Evolutionary conservation across 1,140 invertebrate species (phyloP).

Genomic region (Drosophila chauvacae): DNA sequence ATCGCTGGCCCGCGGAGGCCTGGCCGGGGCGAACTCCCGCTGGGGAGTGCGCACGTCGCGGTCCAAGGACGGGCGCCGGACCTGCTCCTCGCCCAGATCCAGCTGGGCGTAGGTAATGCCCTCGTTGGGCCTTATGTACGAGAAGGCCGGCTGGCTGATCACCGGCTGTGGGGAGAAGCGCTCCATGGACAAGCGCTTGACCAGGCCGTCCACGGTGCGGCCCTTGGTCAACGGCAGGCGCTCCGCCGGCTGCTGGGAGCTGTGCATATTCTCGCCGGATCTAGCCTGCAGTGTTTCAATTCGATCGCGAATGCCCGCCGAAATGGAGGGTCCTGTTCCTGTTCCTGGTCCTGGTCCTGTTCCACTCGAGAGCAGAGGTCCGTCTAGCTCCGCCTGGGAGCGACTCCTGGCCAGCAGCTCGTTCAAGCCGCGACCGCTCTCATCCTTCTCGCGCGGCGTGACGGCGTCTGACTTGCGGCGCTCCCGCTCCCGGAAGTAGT

Average conservation of each 20-base stretch:
- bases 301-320: conserved; percentile 72
- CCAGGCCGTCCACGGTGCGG: conserved; percentile 88
- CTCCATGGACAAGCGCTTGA: conserved; percentile 88
- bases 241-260: conserved; percentile 88
- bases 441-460: conserved; percentile 80
- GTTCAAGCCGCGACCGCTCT: conserved; percentile 59
- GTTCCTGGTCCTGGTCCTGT: not conserved
- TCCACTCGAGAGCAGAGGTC: conserved; percentile 72
- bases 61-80: conserved; percentile 17
- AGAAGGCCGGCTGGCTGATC: conserved; percentile 85
- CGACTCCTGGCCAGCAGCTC: conserved; percentile 72
- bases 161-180: conserved; percentile 87
- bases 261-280: conserved; percentile 87
- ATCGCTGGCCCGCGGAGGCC: conserved; percentile 60
- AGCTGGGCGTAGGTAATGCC: conserved; percentile 91
- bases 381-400: conserved; percentile 67
- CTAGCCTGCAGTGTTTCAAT: conserved; percentile 85
- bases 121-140: conserved; percentile 83
- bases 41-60: conserved; percentile 66
- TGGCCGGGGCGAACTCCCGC: conserved; percentile 51
- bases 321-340: conserved; percentile 84
- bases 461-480: conserved; percentile 81
- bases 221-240: conserved; percentile 88
- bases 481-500: conserved; percentile 74
- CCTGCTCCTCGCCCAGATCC: conserved; percentile 83